Evolutionary conservation across 1,140 invertebrate genomes (phyloP).

Genomic region (Drosophila sturtevanti): DNA sequence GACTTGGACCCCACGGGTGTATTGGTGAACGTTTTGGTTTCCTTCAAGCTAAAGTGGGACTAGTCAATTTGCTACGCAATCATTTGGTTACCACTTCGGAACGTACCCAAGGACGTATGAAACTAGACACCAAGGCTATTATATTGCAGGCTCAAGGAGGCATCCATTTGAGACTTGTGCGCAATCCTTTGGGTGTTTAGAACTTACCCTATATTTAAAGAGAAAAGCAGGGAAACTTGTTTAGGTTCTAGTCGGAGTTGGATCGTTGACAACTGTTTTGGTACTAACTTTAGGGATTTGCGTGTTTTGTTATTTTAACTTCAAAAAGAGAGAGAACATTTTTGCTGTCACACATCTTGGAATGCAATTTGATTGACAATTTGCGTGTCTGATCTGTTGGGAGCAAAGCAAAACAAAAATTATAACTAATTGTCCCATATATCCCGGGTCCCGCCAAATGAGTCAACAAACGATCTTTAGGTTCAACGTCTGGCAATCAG

Average conservation of each 20-base stretch:
- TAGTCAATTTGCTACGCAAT: constrained; percentile 69
- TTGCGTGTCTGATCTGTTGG: constrained; percentile 45
- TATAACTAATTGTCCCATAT: constrained; percentile 7
- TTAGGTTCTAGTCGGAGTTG: constrained; percentile 3
- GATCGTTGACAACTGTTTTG: constrained; percentile 28
- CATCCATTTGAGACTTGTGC: constrained; percentile 65
- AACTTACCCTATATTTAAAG: neutral
- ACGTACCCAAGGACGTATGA: constrained; percentile 58
- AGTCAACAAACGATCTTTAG: constrained; percentile 2
- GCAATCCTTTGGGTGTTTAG: constrained; percentile 65
- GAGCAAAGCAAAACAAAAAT: constrained; percentile 10
- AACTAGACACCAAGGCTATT: constrained; percentile 68
- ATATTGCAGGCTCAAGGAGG: constrained; percentile 71
- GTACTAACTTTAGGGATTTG: constrained; percentile 50
- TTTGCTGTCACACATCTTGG: constrained; percentile 43
- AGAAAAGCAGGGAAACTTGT: neutral
- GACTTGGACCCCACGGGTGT: constrained; percentile 89
- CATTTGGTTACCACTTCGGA: constrained; percentile 64
- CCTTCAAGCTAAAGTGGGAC: constrained; percentile 71
- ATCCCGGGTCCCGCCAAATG: neutral
- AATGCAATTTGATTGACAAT: constrained; percentile 58
- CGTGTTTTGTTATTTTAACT: constrained; percentile 53
- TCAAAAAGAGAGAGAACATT: constrained; percentile 37
- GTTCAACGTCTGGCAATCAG: constrained; percentile 7
- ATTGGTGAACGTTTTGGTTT: constrained; percentile 85